Evolutionary conservation across 1,140 invertebrate species (phyloP), one percentile per base, ranked within the genome.

Genomic region (Pseudachorutes palmiensis): DNA sequence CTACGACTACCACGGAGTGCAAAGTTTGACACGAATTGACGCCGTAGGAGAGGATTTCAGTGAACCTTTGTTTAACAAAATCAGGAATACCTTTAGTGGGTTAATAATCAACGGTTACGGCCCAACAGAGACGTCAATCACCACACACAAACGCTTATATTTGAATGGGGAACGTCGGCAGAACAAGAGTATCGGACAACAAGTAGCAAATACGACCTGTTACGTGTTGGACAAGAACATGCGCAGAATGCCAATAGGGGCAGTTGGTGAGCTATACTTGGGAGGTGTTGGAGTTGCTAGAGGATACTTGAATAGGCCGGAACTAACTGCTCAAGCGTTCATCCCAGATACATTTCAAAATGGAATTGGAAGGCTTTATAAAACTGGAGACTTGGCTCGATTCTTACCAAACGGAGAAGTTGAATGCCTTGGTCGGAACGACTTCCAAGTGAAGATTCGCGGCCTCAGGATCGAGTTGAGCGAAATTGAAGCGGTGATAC

Each of bases 391-490:
- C 41, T 1, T 63, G 1, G 63, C 5, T 1, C 31, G 32, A 12
- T 49, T 12, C 1, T 2, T 65, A 9, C 33, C 14, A n/a, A 24
- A 60, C 31, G 67, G 67, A 1, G 29, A 59, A 1, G 19, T 69
- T 22, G 33, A 59, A 22, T 69, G 36, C 36, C 14, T 65, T 9
- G 51, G 63, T 9, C 2, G 67, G 33, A 51, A 1, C 5, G 67
- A 69, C 63, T 22, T 24, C 1, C 67, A 69, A 61, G 63, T 69
- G 9, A 69, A 69, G 51, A 49, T 69, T 24, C 12, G 32, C 29
- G 67, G 67, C 12, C n/a, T 59, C 12, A 12, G 67, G 24, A 65
- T 69, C 16, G 62, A 69, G 60, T 28, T 69, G 19, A 57, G 33
- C 3, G 62, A 69, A 31, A 49, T 69, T 24, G 61, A 64, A 58